Evolutionary conservation across 2,888 invertebrate species (phyloP).

Genomic region (Netelia virgata): DNA sequence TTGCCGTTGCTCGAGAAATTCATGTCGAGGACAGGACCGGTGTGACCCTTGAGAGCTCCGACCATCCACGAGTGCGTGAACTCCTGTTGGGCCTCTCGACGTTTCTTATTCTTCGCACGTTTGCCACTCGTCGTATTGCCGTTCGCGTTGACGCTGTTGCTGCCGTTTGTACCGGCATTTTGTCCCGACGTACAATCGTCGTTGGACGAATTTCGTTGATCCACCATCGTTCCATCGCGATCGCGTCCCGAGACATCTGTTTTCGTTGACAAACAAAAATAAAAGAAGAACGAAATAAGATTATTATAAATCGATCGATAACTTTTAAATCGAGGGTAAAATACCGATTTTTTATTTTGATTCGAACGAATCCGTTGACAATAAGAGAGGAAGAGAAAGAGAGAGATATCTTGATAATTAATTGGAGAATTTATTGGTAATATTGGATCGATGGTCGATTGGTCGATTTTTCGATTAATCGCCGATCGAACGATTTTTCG

Average conservation of each 20-base stretch:
- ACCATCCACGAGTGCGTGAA: slow-evolving; percentile 88
- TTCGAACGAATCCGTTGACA: too few relatives aligned
- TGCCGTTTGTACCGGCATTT: slow-evolving; percentile 38
- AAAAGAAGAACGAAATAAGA: not conserved
- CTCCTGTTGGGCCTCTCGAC: slow-evolving; percentile 81
- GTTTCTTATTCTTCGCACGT: slow-evolving; percentile 80
- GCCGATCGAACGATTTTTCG: too few relatives aligned
- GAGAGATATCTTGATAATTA: too few relatives aligned
- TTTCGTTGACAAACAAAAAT: slow-evolving; percentile 14
- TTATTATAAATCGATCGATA: too few relatives aligned
- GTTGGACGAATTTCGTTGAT: slow-evolving; percentile 33
- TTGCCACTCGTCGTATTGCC: slow-evolving; percentile 72
- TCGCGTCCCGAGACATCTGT: slow-evolving; percentile 29
- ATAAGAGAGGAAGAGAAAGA: too few relatives aligned
- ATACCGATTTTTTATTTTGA: too few relatives aligned
- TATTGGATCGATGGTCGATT: not conserved
- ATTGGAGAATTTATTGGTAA: too few relatives aligned
- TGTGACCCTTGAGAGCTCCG: slow-evolving; percentile 93
- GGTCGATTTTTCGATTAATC: too few relatives aligned
- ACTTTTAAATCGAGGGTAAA: too few relatives aligned
- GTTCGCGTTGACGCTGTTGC: slow-evolving; percentile 37
- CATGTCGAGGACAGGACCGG: slow-evolving; percentile 90
- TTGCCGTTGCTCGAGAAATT: slow-evolving; percentile 95
- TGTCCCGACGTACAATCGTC: slow-evolving; percentile 26
- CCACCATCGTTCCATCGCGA: slow-evolving; percentile 2